Base-by-base conservation (phyloP, 2,113 vertebrate species). In the Mormyrus iriodes region DNA sequence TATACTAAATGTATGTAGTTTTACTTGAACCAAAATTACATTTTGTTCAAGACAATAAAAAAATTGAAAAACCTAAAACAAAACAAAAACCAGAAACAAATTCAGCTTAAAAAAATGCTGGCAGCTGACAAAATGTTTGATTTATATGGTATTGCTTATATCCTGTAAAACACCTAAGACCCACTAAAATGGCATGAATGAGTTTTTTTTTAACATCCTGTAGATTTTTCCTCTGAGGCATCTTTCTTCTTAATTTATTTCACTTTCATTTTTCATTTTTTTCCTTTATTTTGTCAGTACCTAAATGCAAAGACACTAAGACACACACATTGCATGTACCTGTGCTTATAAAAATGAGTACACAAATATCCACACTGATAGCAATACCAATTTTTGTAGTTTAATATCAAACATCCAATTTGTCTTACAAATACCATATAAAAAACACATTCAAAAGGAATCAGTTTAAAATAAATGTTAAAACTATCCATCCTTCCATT, bases 61-160 rank as follows among this genome's bases (percentile, higher is more conserved):
- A 88, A 46, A 24, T 88, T 42, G 2, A 0, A 69, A 31, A 69
- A 73, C 27, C n/a, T 39, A 84, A 48, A 46, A 48, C 35, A 48
- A 69, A 24, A 48, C 82, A 24, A 84, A 46, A 82, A 82, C 27
- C 42, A 82, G 42, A 44, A 21, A 42, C 6, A 82, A 19, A 82
- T 42, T 82, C 15, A 21, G 19, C 24, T 61, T 48, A 42, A 65
- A 31, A 88, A 88, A 24, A 7, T 53, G 46, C 46, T n/a, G n/a
- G 88, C 88, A 69, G 31, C 69, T 15, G 42, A 48, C 27, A 82
- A 88, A 35, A 69, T 42, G 6, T 88, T 82, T 42, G 8, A 79
- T 76, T 88, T 88, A 35, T 31, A 82, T n/a, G 69, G 35, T 88
- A 48, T n/a, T n/a, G n/a, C n/a, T n/a, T n/a, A n/a, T n/a, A n/a